These are phyloP conservation scores for Mixornis gularis DNA, from an alignment of 2,113 vertebrate species.

Conservation along the genomic window DNA sequence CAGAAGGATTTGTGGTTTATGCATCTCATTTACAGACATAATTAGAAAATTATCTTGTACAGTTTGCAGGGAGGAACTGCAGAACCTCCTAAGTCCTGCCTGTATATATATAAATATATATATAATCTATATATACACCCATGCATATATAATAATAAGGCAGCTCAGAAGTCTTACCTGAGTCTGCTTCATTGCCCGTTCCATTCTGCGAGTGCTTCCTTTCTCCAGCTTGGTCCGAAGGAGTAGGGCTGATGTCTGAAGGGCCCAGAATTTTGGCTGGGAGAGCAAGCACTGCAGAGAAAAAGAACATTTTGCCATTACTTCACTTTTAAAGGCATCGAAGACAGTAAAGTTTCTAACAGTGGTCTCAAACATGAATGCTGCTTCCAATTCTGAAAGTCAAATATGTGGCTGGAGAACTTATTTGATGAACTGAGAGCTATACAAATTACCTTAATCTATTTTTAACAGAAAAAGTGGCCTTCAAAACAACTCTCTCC, in stretches of 20 bases:
- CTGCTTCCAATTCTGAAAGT: neutral
- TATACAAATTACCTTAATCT: neutral
- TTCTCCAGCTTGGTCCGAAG: constrained; percentile 89
- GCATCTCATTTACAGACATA: neutral
- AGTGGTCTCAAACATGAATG: neutral
- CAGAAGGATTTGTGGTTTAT: neutral
- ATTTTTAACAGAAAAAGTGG: neutral
- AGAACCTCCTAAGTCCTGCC: neutral
- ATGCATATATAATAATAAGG: neutral
- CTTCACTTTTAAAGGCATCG: neutral
- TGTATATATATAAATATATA: neutral
- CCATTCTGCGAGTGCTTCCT: constrained; percentile 82
- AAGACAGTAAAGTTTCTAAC: neutral
- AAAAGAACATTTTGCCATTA: neutral
- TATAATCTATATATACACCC: too few relatives aligned
- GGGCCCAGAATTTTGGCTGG: constrained; percentile 92
- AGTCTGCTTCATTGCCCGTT: constrained; percentile 92
- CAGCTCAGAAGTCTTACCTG: constrained; percentile 75
- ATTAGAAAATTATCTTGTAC: neutral
- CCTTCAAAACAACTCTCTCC: neutral
- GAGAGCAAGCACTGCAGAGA: constrained; percentile 83
- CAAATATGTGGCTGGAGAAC: neutral
- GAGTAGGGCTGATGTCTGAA: constrained; percentile 86
- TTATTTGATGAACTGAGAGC: neutral
- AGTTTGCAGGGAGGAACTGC: neutral